Percentiles rank a stretch among this genome's conserved stretches.
Evolutionary conservation across 2,113 vertebrate species (phyloP).

Genomic region (Illadopsis cleaveri): DNA sequence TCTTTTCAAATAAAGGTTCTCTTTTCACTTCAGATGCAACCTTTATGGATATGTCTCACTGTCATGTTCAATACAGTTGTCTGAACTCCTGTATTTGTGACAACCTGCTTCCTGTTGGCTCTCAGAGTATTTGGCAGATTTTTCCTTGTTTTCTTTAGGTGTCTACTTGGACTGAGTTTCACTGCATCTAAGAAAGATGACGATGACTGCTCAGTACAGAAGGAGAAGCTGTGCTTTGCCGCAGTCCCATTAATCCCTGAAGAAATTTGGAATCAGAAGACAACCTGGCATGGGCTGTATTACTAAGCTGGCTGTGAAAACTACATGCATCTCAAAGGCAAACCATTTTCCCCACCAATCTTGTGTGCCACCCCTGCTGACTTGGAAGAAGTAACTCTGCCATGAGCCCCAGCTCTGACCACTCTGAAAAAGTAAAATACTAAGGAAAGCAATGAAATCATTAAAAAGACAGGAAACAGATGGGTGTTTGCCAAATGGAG

Average conservation of each 20-base stretch:
- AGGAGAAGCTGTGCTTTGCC: background rate
- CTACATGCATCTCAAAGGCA: background rate
- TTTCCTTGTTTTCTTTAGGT: background rate
- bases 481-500: constrained; percentile 29
- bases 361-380: background rate
- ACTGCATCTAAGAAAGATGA: background rate
- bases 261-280: constrained; percentile 10
- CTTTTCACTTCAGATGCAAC: background rate
- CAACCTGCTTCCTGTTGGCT: background rate
- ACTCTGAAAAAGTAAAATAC: background rate
- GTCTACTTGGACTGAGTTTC: background rate
- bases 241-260: constrained; percentile 4
- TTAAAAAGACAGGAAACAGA: background rate
- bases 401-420: background rate
- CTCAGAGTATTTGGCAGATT: background rate
- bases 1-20: background rate
- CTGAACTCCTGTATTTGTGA: constrained; percentile 3
- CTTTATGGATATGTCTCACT: background rate
- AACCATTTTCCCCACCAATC: background rate
- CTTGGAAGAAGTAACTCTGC: background rate
- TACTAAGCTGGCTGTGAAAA: constrained; percentile 2
- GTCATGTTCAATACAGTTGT: background rate
- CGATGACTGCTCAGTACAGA: background rate
- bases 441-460: background rate
- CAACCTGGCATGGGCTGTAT: background rate